A percentile compares a stretch with the other conserved stretches of the same genome.
phyloP scores from a whole-genome alignment of 2,113 vertebrate species.

The human (Homo sapiens) region DNA sequence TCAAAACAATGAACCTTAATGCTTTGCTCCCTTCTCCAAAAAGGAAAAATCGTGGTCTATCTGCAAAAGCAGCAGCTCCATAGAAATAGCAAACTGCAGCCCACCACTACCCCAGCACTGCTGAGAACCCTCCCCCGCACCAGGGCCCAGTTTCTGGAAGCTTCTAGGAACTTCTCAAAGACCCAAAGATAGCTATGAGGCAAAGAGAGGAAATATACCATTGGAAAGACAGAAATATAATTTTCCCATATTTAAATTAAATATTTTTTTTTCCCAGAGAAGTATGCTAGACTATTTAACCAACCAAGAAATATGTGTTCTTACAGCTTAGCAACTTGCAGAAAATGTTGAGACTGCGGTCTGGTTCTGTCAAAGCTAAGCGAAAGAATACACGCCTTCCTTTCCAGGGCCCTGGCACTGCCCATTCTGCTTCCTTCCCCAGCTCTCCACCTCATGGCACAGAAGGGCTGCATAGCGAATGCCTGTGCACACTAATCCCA shows the following conservation, averaged over 20 bases:
- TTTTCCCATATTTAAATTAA: neutral
- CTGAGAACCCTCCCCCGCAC: neutral
- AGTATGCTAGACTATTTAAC: neutral
- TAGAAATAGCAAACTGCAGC: neutral
- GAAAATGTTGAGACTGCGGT: neutral
- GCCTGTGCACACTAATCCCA: too few species aligned
- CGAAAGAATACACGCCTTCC: neutral
- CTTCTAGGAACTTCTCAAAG: neutral
- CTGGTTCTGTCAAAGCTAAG: neutral
- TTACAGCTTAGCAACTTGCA: neutral
- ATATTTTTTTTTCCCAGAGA: neutral
- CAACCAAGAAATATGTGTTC: too few species aligned
- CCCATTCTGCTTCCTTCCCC: neutral
- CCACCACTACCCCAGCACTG: neutral
- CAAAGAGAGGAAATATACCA: neutral
- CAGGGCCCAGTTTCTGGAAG: neutral
- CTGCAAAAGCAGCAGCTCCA: neutral
- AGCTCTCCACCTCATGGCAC: neutral
- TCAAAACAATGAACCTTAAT: neutral
- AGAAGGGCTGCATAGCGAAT: neutral
- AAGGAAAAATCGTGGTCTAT: neutral
- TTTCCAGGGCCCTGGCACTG: neutral
- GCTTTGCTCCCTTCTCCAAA: neutral
- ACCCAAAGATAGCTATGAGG: neutral
- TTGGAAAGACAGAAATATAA: neutral